Evolutionary conservation across 2,113 vertebrate species (phyloP).

Genomic region (Carollia perspicillata): DNA sequence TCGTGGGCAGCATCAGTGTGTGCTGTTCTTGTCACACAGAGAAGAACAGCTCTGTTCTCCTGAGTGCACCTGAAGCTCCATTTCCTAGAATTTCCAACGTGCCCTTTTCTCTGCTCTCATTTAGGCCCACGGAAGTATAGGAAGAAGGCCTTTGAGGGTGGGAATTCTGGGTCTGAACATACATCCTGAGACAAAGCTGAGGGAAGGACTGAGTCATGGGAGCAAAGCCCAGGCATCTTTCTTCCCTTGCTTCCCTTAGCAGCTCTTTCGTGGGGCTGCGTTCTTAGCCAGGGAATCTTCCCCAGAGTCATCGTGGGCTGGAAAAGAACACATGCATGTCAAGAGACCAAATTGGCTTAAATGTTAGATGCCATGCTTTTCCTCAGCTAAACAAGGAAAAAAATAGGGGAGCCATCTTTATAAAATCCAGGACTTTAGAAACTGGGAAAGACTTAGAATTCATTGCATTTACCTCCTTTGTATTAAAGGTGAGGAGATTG

Average conservation of each 20-base stretch:
- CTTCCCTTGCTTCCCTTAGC: background rate
- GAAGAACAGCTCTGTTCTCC: background rate
- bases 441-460: background rate
- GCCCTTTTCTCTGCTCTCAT: conserved; percentile 47
- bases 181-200: conserved; percentile 49
- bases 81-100: conserved; percentile 41
- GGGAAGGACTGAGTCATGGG: conserved; percentile 64
- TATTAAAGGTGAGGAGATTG: background rate
- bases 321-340: background rate
- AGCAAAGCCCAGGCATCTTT: background rate
- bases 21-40: conserved; percentile 27
- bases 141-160: conserved; percentile 35
- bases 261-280: background rate
- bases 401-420: background rate
- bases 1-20: background rate
- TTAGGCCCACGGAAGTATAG: conserved; percentile 39
- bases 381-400: background rate
- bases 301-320: background rate
- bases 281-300: background rate
- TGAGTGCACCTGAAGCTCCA: conserved; percentile 8
- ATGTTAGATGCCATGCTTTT: background rate
- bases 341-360: background rate
- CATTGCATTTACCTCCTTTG: background rate
- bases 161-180: conserved; percentile 59
- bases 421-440: background rate